A percentile compares a stretch with the other conserved stretches of the same genome.
These are phyloP conservation scores for Amphipyra tragopoginis DNA, from an alignment of 2,888 invertebrate genomes.

Conservation along the genomic window DNA sequence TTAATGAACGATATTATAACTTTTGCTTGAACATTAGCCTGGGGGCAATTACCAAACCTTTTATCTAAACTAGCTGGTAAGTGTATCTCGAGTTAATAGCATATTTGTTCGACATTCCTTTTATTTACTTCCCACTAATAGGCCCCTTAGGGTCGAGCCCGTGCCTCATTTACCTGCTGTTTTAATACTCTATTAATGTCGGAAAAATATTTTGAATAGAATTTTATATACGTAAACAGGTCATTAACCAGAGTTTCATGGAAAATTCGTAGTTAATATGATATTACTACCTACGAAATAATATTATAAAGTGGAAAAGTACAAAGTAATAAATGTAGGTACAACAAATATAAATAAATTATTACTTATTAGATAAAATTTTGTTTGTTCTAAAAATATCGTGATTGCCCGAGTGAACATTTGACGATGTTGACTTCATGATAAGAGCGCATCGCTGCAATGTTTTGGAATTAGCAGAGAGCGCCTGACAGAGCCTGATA, in stretches of 20 bases:
- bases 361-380: no score
- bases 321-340: no score
- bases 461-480: conserved; percentile 19
- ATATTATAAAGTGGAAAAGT: no score
- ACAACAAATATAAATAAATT: no score
- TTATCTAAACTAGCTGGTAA: conserved; percentile 43
- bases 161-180: conserved; percentile 24
- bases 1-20: conserved; percentile 36
- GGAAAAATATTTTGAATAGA: neutral
- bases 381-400: no score
- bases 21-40: conserved; percentile 37
- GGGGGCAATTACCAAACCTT: conserved; percentile 36
- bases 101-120: conserved; percentile 63
- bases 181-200: conserved; percentile 14
- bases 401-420: neutral
- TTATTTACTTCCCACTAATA: conserved; percentile 54
- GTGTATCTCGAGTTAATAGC: conserved; percentile 36
- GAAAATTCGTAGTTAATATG: neutral
- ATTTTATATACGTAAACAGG: neutral
- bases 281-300: no score
- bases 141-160: conserved; percentile 11
- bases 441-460: conserved; percentile 10
- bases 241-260: neutral
- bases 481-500: conserved; percentile 1
- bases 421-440: neutral